These are phyloP conservation scores for Chloroceryle amazona DNA, from an alignment of 2,797 vertebrate species.

Conservation along the genomic window DNA sequence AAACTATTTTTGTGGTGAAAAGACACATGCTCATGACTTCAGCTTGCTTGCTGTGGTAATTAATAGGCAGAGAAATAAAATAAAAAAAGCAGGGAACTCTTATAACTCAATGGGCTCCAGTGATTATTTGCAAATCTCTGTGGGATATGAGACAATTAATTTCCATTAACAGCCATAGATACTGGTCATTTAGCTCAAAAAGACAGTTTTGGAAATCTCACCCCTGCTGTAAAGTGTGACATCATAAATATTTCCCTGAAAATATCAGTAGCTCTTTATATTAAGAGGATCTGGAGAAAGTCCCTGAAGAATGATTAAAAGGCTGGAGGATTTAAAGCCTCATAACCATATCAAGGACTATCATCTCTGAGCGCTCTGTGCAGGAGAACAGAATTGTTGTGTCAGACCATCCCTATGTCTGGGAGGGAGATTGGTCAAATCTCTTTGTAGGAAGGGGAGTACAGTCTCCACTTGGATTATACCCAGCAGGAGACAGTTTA, in stretches of 20 bases:
- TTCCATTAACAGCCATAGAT: neutral
- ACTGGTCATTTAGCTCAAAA: neutral
- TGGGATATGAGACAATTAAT: neutral
- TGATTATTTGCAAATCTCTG: neutral
- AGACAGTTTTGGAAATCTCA: neutral
- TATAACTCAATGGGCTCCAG: neutral
- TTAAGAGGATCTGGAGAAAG: slow-evolving; percentile 30
- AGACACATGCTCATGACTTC: neutral
- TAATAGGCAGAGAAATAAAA: neutral
- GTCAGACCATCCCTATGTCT: neutral
- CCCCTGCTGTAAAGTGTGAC: neutral
- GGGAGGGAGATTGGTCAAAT: neutral
- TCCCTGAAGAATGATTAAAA: slow-evolving; percentile 39
- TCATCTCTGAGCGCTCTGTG: neutral
- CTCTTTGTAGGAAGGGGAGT: neutral
- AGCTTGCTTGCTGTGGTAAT: neutral
- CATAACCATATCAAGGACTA: neutral
- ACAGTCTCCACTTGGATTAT: neutral
- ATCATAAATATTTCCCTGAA: slow-evolving; percentile 39
- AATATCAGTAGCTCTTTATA: slow-evolving; percentile 15
- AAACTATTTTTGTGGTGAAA: neutral
- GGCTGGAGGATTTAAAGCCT: slow-evolving; percentile 18
- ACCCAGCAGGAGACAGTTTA: slow-evolving; percentile 47
- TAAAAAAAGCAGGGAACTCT: neutral
- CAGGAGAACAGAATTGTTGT: neutral